Base-by-base conservation (phyloP, 2,113 vertebrate species). In the Hypocryptadius cinnamomeus region DNA sequence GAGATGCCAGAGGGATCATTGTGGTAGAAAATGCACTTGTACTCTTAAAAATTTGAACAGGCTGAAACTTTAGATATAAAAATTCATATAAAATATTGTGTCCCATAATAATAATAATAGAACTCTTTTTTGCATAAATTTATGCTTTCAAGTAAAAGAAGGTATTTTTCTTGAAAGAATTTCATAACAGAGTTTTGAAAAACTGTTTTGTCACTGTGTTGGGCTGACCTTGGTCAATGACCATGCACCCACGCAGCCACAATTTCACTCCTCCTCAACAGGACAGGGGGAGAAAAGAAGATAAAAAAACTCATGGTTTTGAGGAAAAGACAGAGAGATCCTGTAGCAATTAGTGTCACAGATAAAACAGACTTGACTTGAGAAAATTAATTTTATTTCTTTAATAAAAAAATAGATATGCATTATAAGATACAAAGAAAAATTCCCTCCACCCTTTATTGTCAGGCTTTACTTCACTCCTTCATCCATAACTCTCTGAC, bases 191-290 rank as follows among this genome's bases (percentile, higher is more conserved):
- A 48, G 8, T 42, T 69, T 54, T 42, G 63, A 28, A 61, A 76
- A 76, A 16, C 40, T 33, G 17, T 69, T 82, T 56, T 47, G 5
- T 54, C 35, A 35, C 10, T 61, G 5, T 31, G 10, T 13, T 69
- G 31, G 5, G 6, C 54, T 54, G 47, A 69, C 18, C 15, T 47
- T 61, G 47, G 15, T 6, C 30, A 54, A 23, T 68, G 9, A 14
- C 22, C 25, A 35, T 8, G 11, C 30, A 31, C 13, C 2, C 8
- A 40, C 0, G 0, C 15, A 73, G 33, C 5, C 33, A 44, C 8
- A 25, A 19, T 40, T n/a, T 74, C 39, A 53, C 8, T 76, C 25
- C 5, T 47, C 13, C 61, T 69, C 18, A 31, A 33, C 21, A 57
- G 7, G 31, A 23, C 22, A 53, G 20, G 12, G 10, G 9, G 8